A percentile compares a stretch with the other conserved stretches of the same genome.
Evolutionary conservation across 2,113 vertebrate genomes (phyloP).

Genomic region (Siphamia tubifer): DNA sequence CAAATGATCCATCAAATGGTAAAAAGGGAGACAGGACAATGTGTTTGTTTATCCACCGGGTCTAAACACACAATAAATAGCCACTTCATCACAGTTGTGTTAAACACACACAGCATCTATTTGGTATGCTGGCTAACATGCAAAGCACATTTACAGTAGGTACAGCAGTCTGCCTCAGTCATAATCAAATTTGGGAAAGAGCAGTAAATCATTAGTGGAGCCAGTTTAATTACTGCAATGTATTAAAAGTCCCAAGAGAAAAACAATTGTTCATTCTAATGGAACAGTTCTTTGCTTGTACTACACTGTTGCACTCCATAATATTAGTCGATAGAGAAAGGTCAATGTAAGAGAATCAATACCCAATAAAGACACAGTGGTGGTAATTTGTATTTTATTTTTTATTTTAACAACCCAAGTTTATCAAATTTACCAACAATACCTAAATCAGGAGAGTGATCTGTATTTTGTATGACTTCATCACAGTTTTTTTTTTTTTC

Average conservation of each 20-base stretch:
- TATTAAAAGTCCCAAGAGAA: not conserved
- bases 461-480: not conserved
- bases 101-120: not conserved
- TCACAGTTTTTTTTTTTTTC: no score
- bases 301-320: not conserved
- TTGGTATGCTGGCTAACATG: not conserved
- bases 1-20: conserved; percentile 63
- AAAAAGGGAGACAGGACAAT: conserved; percentile 9
- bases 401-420: no score
- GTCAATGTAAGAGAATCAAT: no score
- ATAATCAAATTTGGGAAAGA: not conserved
- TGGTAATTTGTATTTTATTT: no score
- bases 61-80: conserved; percentile 34
- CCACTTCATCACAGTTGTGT: conserved; percentile 3
- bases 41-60: conserved; percentile 45
- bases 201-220: not conserved
- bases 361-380: no score
- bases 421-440: no score
- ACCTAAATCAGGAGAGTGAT: not conserved
- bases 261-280: not conserved
- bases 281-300: no score
- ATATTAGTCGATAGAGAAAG: no score
- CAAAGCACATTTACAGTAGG: not conserved
- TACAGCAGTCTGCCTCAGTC: not conserved
- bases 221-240: not conserved